A percentile compares a stretch with the other conserved stretches of the same genome.
These are phyloP conservation scores for Lycocerus yunnanus DNA, from an alignment of 2,888 invertebrate genomes.

Conservation along the genomic window DNA sequence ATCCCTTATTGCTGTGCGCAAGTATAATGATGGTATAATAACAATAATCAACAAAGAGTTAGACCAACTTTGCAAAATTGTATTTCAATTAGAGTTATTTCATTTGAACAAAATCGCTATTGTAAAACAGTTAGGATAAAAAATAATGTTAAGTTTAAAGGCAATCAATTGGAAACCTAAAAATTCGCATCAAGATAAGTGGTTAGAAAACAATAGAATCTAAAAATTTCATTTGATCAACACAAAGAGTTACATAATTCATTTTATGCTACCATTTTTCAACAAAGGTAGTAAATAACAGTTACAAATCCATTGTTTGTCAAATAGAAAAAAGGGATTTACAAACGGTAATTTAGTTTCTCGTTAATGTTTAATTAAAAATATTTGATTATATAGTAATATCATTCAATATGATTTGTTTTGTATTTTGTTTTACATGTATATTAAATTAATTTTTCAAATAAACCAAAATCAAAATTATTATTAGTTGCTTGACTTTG, in stretches of 20 bases:
- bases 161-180: constrained; percentile 13
- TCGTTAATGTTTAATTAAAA: background rate
- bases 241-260: constrained; percentile 11
- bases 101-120: constrained; percentile 7
- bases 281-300: constrained; percentile 7
- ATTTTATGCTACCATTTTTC: constrained; percentile 1
- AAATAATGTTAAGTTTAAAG: constrained; percentile 13
- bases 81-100: constrained; percentile 15
- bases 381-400: background rate
- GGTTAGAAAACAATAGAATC: constrained; percentile 9
- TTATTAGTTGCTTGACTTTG: too few relatives aligned
- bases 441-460: background rate
- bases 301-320: constrained; percentile 11
- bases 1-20: background rate
- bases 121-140: constrained; percentile 10
- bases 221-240: constrained; percentile 12
- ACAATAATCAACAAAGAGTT: background rate
- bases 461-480: background rate
- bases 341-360: background rate
- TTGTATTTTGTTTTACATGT: background rate
- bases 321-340: constrained; percentile 8
- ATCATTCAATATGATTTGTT: background rate
- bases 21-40: background rate
- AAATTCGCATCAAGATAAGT: constrained; percentile 5
- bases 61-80: constrained; percentile 9